Evolutionary conservation across 2,113 vertebrate genomes (phyloP).

Genomic region (Phainopepla nitens): DNA sequence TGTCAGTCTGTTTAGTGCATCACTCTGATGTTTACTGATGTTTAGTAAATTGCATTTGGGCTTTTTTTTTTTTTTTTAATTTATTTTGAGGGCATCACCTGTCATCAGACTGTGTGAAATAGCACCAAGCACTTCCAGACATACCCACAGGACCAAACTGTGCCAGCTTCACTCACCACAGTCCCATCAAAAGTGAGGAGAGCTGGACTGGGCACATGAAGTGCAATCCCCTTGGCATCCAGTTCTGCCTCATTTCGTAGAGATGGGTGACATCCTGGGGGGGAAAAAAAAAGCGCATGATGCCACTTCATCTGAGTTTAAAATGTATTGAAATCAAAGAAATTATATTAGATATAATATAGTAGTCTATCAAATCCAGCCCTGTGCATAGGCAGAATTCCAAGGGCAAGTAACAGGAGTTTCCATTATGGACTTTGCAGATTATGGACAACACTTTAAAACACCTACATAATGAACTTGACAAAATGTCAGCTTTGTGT

Average conservation of each 20-base stretch:
- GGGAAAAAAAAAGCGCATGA: background rate
- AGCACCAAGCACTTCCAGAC: background rate
- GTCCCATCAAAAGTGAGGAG: background rate
- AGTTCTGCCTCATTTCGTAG: background rate
- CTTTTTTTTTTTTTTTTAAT: background rate
- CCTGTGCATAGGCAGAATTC: background rate
- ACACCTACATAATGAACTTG: background rate
- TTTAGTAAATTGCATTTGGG: background rate
- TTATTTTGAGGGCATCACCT: background rate
- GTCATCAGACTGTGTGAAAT: background rate
- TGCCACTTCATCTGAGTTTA: background rate
- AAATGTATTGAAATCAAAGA: background rate
- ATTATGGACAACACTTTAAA: no score
- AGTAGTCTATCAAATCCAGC: background rate
- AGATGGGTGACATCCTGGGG: background rate
- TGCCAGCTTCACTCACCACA: background rate
- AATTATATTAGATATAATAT: background rate
- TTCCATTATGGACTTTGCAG: background rate
- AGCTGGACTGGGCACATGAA: background rate
- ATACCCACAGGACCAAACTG: background rate
- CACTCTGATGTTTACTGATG: background rate
- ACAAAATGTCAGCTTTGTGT: background rate
- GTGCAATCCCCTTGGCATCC: background rate
- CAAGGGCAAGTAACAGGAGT: background rate
- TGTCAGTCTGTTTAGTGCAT: slow-evolving; percentile 25